phyloP scores from a whole-genome alignment of 2,888 invertebrate species.

The Nipponacmea schrenckii region DNA sequence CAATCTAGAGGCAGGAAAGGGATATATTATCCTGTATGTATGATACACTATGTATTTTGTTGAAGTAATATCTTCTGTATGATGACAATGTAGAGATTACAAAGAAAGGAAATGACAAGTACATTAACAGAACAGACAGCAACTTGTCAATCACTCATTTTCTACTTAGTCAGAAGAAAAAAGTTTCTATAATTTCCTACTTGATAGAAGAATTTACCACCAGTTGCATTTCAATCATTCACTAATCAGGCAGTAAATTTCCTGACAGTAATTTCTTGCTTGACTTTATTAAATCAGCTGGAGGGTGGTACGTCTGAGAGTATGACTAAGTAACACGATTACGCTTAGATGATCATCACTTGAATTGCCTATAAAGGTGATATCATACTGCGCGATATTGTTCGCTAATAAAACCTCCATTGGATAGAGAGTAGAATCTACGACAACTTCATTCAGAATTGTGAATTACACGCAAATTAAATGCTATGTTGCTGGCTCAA shows the following conservation, averaged over 20 bases:
- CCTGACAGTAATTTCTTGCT: background rate
- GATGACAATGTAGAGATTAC: too few species aligned
- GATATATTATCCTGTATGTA: too few species aligned
- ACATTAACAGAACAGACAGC: too few species aligned
- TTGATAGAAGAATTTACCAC: slow-evolving; percentile 1
- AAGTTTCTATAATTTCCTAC: background rate
- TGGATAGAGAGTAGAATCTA: slow-evolving; percentile 1
- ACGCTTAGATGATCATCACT: background rate
- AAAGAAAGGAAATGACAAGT: too few species aligned
- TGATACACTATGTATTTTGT: too few species aligned
- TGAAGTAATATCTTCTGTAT: too few species aligned
- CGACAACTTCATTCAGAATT: background rate
- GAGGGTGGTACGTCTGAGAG: background rate
- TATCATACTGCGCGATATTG: slow-evolving; percentile 1
- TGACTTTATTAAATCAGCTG: background rate
- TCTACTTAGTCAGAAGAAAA: background rate
- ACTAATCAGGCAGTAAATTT: background rate
- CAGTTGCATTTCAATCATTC: background rate
- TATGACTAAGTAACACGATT: slow-evolving; percentile 7
- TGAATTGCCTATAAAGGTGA: background rate
- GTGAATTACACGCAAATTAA: background rate
- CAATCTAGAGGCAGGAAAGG: too few species aligned
- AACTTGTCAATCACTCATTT: too few species aligned
- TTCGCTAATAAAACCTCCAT: background rate
- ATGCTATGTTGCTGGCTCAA: background rate